Base-by-base conservation (phyloP, 2,797 vertebrate genomes). In the Sternarchorhynchus goeldii region DNA sequence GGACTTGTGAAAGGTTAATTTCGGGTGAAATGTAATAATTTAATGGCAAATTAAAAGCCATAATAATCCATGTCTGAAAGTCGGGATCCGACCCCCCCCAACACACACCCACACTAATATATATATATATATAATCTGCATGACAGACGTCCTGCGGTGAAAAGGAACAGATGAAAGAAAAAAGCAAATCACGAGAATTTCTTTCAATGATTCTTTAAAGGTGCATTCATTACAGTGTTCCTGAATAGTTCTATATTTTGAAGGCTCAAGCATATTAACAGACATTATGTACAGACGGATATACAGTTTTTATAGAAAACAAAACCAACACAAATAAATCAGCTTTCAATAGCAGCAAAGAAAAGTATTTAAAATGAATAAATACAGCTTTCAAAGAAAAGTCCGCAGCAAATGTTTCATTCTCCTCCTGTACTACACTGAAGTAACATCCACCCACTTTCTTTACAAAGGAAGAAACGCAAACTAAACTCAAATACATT, bases 301-400 rank as follows among this genome's bases (percentile, higher is more conserved):
- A 89, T 88, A 92, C 89, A 91, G 79, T 89, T 86, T 88, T 92
- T 91, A 89, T 89, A 92, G 90, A 93, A 91, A 93, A 93, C 91
- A 86, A 92, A 89, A 90, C 90, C 91, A 91, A 92, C 84, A 92
- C 90, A 86, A 93, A 94, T 93, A 90, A 93, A 93, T 93, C 89
- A 90, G 91, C 90, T 90, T 89, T 85, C 88, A 90, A 93, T 92
- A 94, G 92, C 91, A 93, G 91, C 92, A 92, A 92, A 91, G 88
- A 70, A 89, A 92, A 89, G 88, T 91, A 89, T 89, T 81, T 88
- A 85, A 88, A 89, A 86, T 85, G 89, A 86, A 91, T 93, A 93
- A 91, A 88, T 93, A 93, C 90, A 92, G 88, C 87, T 90, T 87
- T 86, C 86, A 88, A 87, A 91, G 88, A 92, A 93, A 87, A 85